These are phyloP conservation scores for Capromys pilorides DNA, from an alignment of 2,797 vertebrate species.

Conservation along the genomic window DNA sequence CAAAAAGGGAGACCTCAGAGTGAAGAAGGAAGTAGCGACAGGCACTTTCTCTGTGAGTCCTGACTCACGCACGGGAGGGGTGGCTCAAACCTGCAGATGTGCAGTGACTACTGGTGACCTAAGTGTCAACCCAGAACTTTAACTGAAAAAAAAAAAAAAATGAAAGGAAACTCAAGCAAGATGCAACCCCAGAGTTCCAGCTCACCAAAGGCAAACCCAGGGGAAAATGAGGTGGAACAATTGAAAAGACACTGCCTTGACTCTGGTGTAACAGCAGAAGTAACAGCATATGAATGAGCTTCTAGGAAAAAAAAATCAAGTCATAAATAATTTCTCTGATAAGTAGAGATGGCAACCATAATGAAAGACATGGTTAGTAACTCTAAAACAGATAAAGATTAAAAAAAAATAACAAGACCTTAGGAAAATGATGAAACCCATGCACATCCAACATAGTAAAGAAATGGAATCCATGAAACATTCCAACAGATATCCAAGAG, in stretches of 20 bases:
- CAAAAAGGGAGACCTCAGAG: neutral
- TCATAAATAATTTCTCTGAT: neutral
- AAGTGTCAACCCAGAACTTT: neutral
- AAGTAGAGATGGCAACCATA: neutral
- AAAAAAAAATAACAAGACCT: neutral
- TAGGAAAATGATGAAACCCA: neutral
- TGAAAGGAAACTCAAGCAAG: neutral
- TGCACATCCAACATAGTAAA: neutral
- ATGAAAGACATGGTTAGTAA: neutral
- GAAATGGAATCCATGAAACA: neutral
- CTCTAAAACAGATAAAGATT: neutral
- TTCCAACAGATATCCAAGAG: neutral
- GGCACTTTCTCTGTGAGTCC: neutral
- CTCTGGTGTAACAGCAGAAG: neutral
- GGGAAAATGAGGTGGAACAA: neutral
- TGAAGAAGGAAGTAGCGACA: neutral
- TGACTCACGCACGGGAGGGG: neutral
- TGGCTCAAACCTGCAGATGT: neutral
- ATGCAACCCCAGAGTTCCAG: neutral
- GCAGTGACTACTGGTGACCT: neutral
- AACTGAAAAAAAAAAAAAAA: neutral
- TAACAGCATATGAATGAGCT: neutral
- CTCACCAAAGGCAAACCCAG: neutral
- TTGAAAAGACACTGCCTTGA: neutral
- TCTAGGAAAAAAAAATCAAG: neutral